phyloP scores from a whole-genome alignment of 2,113 vertebrate species.

The Mormyrus iriodes region DNA sequence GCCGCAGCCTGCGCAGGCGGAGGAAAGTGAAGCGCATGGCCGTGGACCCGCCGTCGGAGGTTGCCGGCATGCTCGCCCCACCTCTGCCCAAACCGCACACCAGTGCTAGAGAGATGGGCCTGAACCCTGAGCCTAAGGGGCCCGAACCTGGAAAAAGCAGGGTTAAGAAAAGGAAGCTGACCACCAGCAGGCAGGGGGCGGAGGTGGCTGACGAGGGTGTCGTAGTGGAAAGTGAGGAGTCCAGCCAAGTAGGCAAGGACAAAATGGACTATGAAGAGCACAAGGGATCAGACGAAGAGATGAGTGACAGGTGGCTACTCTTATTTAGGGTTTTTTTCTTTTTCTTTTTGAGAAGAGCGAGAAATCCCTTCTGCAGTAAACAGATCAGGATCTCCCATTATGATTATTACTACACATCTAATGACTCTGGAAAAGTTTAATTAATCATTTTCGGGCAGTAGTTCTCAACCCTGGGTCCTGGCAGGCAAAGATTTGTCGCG shows the following conservation, averaged over 20 bases:
- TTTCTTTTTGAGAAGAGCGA: slow-evolving; percentile 21
- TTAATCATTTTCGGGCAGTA: neutral
- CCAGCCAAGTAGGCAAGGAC: slow-evolving; percentile 69
- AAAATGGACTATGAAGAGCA: slow-evolving; percentile 95
- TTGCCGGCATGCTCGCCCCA: slow-evolving; percentile 61
- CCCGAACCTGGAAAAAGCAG: slow-evolving; percentile 67
- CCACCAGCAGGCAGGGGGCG: slow-evolving; percentile 60
- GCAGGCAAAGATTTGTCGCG: neutral
- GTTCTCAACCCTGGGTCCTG: slow-evolving; percentile 6
- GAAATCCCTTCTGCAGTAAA: neutral
- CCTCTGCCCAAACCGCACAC: slow-evolving; percentile 68
- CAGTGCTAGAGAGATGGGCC: slow-evolving; percentile 43
- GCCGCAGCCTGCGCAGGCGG: slow-evolving; percentile 77
- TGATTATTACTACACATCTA: neutral
- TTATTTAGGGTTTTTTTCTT: slow-evolving; percentile 58
- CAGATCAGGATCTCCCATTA: neutral
- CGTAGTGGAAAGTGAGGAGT: slow-evolving; percentile 66
- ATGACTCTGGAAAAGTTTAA: neutral
- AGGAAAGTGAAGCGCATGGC: slow-evolving; percentile 97
- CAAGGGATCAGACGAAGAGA: slow-evolving; percentile 92
- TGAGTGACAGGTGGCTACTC: slow-evolving; percentile 94
- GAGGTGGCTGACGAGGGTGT: slow-evolving; percentile 69
- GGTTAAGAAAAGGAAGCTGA: slow-evolving; percentile 85
- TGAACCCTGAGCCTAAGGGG: slow-evolving; percentile 35
- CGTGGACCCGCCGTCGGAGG: slow-evolving; percentile 78